Base-by-base conservation (phyloP, 2,113 vertebrate genomes). In the Pteruthius melanotis region DNA sequence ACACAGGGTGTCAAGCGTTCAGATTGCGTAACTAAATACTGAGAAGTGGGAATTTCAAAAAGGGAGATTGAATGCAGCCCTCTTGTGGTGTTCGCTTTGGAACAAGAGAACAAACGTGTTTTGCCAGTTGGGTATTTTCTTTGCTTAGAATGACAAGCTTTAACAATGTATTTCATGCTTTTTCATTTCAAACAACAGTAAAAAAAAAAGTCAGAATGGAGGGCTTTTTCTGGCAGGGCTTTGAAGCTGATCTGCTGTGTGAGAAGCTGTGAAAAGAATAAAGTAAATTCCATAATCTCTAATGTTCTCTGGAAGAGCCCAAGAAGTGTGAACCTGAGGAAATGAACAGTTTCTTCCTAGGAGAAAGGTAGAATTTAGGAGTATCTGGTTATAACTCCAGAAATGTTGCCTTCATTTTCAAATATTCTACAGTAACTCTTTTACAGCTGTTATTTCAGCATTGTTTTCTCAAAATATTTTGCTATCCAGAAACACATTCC, bases 61-160 rank as follows among this genome's bases (percentile, higher is more conserved):
- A 90, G 87, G 87, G 49, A 93, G 42, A 86, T 37, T 90, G 80
- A 93, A 66, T 93, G 90, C 76, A 96, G 82, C 82, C 81, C 78
- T 86, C 93, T 95, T 94, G 89, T 88, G 82, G 91, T 72, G 20
- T 71, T 13, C 27, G 0, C 45, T 83, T 87, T 68, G 60, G 86
- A 83, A 42, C 0, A 3, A 65, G 63, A 57, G 82, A 83, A 28
- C 33, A 53, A 72, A 64, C 1, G 3, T 18, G 12, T 69, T 88
- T 85, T 63, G 59, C 59, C 42, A 15, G 31, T 45, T 56, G 47
- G 50, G n/a, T 72, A 7, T 76, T 87, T 87, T 65, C 60, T 87
- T 68, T 45, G 17, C 40, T 75, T 82, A 47, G 60, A 59, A 47
- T 28, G 24, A 30, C 27, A 65, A 47, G 39, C 39, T 80, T 52